Base-by-base conservation (phyloP, 2,797 vertebrate species). In the Cichlasoma orientale region DNA sequence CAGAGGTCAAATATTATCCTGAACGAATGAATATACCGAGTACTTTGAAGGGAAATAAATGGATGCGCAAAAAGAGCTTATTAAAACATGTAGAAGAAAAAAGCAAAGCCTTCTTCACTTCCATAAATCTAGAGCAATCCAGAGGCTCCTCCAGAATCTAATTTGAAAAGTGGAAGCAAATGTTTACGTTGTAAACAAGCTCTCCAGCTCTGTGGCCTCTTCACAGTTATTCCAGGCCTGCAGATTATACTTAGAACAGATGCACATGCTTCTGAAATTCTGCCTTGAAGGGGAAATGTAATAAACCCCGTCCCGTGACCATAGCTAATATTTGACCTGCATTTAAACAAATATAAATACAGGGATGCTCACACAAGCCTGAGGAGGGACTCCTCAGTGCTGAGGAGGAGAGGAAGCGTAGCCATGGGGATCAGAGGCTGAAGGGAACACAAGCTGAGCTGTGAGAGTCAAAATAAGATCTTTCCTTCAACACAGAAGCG, bases 81-180 rank as follows among this genome's bases (percentile, higher is more conserved):
- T 44, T 38, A 19, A 23, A 75, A 14, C 11, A 29, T 25, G 25
- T 12, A 6, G 4, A 56, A 9, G 29, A 41, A 16, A n/a, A 25
- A 81, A 74, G 14, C 7, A 56, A 75, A 82, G 13, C n/a, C 63
- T 55, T 25, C 56, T 85, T 14, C 23, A 56, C 58, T 41, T 61
- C 59, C 70, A 56, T 79, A 54, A 79, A 82, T 81, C 74, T 86
- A 77, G 16, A 57, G 10, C 56, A 14, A 74, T 61, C 23, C 83
- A 75, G 77, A 27, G 18, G 71, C 79, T 78, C 78, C 71, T 69
- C 73, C 73, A 56, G 83, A 78, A 91, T 87, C 75, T 90, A 83
- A 90, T 90, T 93, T 93, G 85, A 92, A 92, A 91, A 90, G 87
- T 91, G 85, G 82, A 91, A 85, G 86, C 82, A 90, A 92, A 92